Evolutionary conservation across 2,888 invertebrate genomes (phyloP), one percentile per base, ranked within the genome.

Genomic region (Oscheius sp.): DNA sequence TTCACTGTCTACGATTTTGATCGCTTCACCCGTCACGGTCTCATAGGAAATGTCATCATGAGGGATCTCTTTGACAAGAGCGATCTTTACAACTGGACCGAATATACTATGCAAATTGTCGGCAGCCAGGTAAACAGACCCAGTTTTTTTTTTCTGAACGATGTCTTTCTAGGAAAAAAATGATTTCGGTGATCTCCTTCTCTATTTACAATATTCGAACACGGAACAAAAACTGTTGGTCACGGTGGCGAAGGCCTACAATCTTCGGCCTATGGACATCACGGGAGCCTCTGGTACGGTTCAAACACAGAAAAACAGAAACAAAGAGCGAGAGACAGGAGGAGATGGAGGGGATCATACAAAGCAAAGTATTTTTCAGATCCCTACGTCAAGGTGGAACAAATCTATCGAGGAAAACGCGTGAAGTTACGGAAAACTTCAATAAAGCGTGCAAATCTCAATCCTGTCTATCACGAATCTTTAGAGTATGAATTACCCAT

Each of bases 381-480:
- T 92, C 96, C 96, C 0, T 96, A 96, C 90, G 95, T 96, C 73
- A 96, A 96, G 91, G 94, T 96, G 37, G 94, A 94, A 85, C 92
- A 96, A 74, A 92, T 95, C 84, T 94, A 94, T 87, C 94, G 94
- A 90, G 94, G 94, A 2, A 94, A 95, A 89, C 92, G 95, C 76
- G 94, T 96, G 85, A 95, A 95, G 91, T 96, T 96, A 91, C 94
- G 95, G 90, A 96, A 96, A 90, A 96, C 96, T 0, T 93, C 94
- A 0, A 95, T 96, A 0, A 94, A 94, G 72, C 68, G 80, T n/a
- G 84, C 84, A 0, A 84, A 84, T 75, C 70, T 84, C 73, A 84
- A 84, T 73, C 84, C 84, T 33, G 84, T 82, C 0, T 96, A 95
- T 91, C 96, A 96, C 89, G 96, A 96, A 89, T 95, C 95, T 0